Evolutionary conservation across 2,888 invertebrate species (phyloP).

Genomic region (Ganaspis brasiliensis): DNA sequence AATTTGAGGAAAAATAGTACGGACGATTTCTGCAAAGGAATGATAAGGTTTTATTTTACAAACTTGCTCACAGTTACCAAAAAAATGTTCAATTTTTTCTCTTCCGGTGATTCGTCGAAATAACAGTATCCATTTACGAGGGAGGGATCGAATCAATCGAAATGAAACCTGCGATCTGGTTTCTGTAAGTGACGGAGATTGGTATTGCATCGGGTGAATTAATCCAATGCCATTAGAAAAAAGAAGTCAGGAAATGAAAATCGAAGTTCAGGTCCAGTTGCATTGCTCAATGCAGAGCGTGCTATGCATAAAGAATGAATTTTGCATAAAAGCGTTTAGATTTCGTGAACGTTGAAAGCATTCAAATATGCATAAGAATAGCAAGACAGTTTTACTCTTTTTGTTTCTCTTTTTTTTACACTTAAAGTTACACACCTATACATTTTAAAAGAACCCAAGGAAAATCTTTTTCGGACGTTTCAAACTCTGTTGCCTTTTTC

Average conservation of each 20-base stretch:
- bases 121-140: constrained; percentile 15
- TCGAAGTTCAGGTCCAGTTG: constrained; percentile 62
- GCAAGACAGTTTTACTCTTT: background rate
- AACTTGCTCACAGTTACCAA: background rate
- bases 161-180: constrained; percentile 39
- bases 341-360: constrained; percentile 38
- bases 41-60: background rate
- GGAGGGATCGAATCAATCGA: constrained; percentile 22
- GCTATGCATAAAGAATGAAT: constrained; percentile 59
- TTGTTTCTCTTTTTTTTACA: background rate
- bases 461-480: constrained; percentile 24
- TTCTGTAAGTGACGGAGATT: constrained; percentile 51
- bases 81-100: constrained; percentile 10
- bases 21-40: background rate
- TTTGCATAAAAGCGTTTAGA: constrained; percentile 56
- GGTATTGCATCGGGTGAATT: constrained; percentile 57
- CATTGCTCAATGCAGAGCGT: constrained; percentile 58
- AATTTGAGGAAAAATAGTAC: background rate
- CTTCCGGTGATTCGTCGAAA: constrained; percentile 24
- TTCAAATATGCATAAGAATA: constrained; percentile 59
- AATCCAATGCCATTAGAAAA: constrained; percentile 49
- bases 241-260: constrained; percentile 61
- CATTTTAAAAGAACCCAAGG: background rate
- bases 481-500: constrained; percentile 12
- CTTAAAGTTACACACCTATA: constrained; percentile 14